These are phyloP conservation scores for Oscheius sp. DNA, from an alignment of 2,888 invertebrate species.

Conservation along the genomic window DNA sequence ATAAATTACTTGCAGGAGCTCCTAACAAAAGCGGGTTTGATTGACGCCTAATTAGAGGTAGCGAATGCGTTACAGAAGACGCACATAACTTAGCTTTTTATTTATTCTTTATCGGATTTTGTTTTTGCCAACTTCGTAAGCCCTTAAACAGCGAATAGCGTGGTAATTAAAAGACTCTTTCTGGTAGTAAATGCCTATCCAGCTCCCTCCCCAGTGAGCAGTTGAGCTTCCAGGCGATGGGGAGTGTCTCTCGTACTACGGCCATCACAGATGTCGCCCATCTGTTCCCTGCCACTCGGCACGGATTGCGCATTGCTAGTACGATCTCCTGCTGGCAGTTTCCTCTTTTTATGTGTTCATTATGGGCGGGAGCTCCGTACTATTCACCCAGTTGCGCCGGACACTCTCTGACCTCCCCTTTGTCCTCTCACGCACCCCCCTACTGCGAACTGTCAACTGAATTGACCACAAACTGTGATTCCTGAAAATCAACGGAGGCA, in stretches of 20 bases:
- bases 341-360: background rate
- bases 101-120: too few species aligned
- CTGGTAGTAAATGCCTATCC: conserved; percentile 14
- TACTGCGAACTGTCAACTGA: conserved; percentile 20
- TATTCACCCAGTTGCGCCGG: conserved; percentile 14
- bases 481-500: background rate
- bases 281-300: conserved; percentile 16
- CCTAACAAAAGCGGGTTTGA: background rate
- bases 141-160: background rate
- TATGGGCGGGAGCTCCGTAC: conserved; percentile 10
- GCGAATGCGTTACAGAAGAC: too few species aligned
- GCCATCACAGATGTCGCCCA: conserved; percentile 21
- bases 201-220: conserved; percentile 21
- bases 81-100: too few species aligned
- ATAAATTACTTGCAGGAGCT: background rate
- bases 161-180: conserved; percentile 21
- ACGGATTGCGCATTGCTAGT: conserved; percentile 17
- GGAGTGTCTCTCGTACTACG: conserved; percentile 3
- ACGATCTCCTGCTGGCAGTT: conserved; percentile 7
- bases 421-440: conserved; percentile 3
- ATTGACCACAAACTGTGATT: conserved; percentile 5
- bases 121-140: background rate
- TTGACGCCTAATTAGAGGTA: background rate
- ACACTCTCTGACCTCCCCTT: conserved; percentile 21
- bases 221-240: conserved; percentile 13